phyloP scores from a whole-genome alignment of 37 sponge, comb jelly and placozoan genomes.

The Mnemiopsis leidyi region DNA sequence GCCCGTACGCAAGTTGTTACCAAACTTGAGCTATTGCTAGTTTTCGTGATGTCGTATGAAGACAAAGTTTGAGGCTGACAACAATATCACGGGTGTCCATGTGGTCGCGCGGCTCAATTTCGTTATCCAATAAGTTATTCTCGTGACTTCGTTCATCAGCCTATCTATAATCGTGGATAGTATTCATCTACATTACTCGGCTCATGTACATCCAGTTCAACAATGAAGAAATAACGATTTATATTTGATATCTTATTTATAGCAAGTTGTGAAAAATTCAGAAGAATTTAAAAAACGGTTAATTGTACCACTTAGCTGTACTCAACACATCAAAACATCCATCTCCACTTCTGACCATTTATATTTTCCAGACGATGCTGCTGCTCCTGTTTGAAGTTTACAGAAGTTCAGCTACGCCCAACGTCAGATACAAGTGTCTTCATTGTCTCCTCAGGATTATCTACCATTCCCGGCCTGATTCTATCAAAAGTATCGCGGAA shows the following conservation, averaged over 20 bases:
- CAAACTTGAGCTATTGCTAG: slow-evolving; percentile 24
- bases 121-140: background rate
- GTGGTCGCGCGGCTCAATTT: background rate
- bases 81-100: background rate
- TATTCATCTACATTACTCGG: too few relatives aligned
- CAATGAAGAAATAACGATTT: too few relatives aligned
- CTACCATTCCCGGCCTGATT: slow-evolving; percentile 41
- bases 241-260: too few relatives aligned
- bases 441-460: slow-evolving; percentile 53
- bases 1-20: background rate
- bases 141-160: background rate
- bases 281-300: too few relatives aligned
- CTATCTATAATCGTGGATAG: too few relatives aligned
- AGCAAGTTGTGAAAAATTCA: too few relatives aligned
- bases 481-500: slow-evolving; percentile 36
- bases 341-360: too few relatives aligned
- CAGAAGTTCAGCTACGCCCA: slow-evolving; percentile 39
- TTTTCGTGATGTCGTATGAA: background rate
- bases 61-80: background rate
- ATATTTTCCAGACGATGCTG: slow-evolving; percentile 45
- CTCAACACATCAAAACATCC: too few relatives aligned
- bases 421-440: slow-evolving; percentile 40
- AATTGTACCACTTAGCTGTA: too few relatives aligned
- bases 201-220: too few relatives aligned
- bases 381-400: slow-evolving; percentile 61